Evolutionary conservation across 2,113 vertebrate species (phyloP).

Genomic region (Semicossyphus pulcher): DNA sequence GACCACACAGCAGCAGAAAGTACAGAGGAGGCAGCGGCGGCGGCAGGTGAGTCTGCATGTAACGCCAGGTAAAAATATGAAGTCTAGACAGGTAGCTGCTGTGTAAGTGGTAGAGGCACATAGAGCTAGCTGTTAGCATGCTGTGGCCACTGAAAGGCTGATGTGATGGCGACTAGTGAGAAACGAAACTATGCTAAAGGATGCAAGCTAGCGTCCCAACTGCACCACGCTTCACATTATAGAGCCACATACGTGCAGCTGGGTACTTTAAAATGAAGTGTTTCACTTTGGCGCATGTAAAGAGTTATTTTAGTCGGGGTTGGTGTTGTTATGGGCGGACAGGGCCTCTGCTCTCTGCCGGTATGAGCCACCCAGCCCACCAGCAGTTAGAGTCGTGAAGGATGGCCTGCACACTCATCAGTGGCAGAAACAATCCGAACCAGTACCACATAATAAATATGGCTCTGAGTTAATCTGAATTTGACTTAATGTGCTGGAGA

Average conservation of each 20-base stretch:
- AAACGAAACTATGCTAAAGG: conserved; percentile 68
- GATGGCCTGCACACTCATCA: conserved; percentile 48
- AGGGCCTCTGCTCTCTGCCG: conserved; percentile 62
- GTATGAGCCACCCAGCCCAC: conserved; percentile 58
- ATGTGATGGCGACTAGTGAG: conserved; percentile 75
- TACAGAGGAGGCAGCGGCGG: conserved; percentile 71
- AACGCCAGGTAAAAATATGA: background rate
- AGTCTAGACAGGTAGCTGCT: background rate
- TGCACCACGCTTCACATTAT: background rate
- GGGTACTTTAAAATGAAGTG: background rate
- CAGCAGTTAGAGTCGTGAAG: conserved; percentile 34
- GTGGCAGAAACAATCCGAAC: conserved; percentile 9
- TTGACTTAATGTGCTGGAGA: too few species aligned
- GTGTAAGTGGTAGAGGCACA: conserved; percentile 35
- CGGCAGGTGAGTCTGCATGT: conserved; percentile 73
- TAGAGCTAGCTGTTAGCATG: conserved; percentile 67
- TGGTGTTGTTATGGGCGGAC: conserved; percentile 41
- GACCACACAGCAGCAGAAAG: conserved; percentile 18
- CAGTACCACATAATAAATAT: background rate
- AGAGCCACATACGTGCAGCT: rapidly evolving
- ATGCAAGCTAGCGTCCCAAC: conserved; percentile 40
- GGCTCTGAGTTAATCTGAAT: too few species aligned
- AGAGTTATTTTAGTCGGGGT: conserved; percentile 9
- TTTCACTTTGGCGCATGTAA: background rate
- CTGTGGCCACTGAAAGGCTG: conserved; percentile 34